Base-by-base conservation (phyloP, 2,797 vertebrate genomes). In the Garrulus glandarius region DNA sequence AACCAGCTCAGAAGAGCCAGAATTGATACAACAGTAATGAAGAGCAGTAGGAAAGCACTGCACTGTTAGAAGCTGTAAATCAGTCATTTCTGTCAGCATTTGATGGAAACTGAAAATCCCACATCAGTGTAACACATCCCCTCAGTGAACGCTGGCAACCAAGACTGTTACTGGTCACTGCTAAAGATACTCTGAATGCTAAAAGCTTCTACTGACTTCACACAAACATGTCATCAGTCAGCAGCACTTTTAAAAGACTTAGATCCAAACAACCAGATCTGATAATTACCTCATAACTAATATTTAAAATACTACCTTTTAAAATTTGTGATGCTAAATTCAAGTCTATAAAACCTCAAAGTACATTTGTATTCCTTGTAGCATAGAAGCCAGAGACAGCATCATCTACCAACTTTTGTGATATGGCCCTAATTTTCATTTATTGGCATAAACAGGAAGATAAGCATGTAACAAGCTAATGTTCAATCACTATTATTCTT, bases 11-110 rank as follows among this genome's bases (percentile, higher is more conserved):
- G 18, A 90, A 94, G n/a, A 93, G 47, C 41, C 81, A 89, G 84
- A 90, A 82, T 6, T 93, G 88, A 87, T 76, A 84, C 34, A 88
- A 69, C 29, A 84, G 67, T 56, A 93, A 95, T 56, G 56, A 93
- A 95, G 77, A 90, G 77, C 52, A 87, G 74, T 39, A 69, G 32
- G 26, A 36, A 81, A 84, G 75, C 29, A 32, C 37, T 87, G 36
- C 52, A 53, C 29, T 77, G 34, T 76, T 79, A 82, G 53, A 90
- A 95, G 55, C 26, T 84, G 83, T 60, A 24, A 44, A 88, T 89
- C 74, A 84, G 63, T 87, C 29, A 84, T 70, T 88, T 88, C 67
- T 93, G 83, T 72, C 74, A 90, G 41, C 27, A 76, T 52, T 41
- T 84, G 69, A 89, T 27, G 47, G 67, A 87, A 95, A 91, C 71